Conservation (phyloP, 2,888 invertebrate genomes). For the Hyposoter dolosus region DNA sequence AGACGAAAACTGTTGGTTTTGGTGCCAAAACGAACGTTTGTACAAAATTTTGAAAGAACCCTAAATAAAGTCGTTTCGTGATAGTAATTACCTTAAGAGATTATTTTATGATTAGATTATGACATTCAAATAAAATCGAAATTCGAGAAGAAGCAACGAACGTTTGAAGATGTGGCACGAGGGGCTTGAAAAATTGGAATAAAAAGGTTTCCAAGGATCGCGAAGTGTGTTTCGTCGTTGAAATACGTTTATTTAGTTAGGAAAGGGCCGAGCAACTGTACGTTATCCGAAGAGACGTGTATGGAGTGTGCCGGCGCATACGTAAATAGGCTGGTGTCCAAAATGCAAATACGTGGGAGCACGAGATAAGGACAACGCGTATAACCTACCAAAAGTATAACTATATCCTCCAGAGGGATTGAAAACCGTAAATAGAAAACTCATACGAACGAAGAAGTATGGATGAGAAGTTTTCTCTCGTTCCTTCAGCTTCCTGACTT, state of each 20-base stretch:
- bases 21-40: too few species aligned
- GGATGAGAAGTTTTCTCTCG: conserved; percentile 28
- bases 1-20: too few species aligned
- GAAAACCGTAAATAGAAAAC: conserved; percentile 36
- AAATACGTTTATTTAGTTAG: conserved; percentile 77
- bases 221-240: conserved; percentile 37
- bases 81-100: too few species aligned
- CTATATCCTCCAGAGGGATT: conserved; percentile 44
- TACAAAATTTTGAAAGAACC: too few species aligned
- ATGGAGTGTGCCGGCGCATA: conserved; percentile 82
- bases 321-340: conserved; percentile 80
- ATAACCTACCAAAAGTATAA: conserved; percentile 23
- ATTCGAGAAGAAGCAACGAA: neutral
- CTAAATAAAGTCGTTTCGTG: too few species aligned
- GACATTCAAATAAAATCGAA: neutral
- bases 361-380: conserved; percentile 78
- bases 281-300: conserved; percentile 72
- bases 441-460: conserved; percentile 20
- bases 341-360: conserved; percentile 81
- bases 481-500: conserved; percentile 34
- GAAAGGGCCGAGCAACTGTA: conserved; percentile 69
- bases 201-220: conserved; percentile 31
- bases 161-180: conserved; percentile 3
- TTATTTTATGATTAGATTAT: neutral
- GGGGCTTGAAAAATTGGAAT: conserved; percentile 7